phyloP scores from a whole-genome alignment of 2,888 invertebrate genomes.

The Scaeva pyrastri region DNA sequence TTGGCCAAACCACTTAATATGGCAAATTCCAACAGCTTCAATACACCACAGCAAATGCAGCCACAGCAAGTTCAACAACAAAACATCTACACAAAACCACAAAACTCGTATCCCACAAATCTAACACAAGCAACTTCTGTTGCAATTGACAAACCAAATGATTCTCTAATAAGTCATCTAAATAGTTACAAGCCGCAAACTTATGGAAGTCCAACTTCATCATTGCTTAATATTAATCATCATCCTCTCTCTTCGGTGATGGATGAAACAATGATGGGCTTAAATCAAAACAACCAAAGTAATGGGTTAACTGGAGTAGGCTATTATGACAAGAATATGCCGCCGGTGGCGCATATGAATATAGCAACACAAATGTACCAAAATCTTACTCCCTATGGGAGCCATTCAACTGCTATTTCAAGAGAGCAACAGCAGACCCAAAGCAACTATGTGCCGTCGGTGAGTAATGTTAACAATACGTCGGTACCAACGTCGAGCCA shows the following conservation, averaged over 20 bases:
- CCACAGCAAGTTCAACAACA: constrained; percentile 74
- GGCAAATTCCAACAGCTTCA: constrained; percentile 77
- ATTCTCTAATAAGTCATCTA: constrained; percentile 78
- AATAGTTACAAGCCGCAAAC: constrained; percentile 81
- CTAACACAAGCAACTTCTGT: constrained; percentile 53
- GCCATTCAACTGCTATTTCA: constrained; percentile 66
- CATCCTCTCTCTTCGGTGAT: constrained; percentile 80
- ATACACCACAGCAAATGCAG: constrained; percentile 77
- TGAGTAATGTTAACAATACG: constrained; percentile 45
- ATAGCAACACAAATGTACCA: constrained; percentile 84
- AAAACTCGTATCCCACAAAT: constrained; percentile 67
- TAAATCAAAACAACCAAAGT: constrained; percentile 74
- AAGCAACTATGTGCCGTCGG: constrained; percentile 57
- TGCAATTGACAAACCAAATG: constrained; percentile 66
- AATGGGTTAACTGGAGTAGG: constrained; percentile 73
- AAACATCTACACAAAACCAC: constrained; percentile 73
- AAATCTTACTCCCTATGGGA: constrained; percentile 76
- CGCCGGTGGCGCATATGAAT: constrained; percentile 87
- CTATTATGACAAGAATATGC: constrained; percentile 86
- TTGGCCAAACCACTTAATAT: constrained; percentile 77
- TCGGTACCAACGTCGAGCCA: constrained; percentile 60
- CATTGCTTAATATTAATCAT: constrained; percentile 79
- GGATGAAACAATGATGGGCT: constrained; percentile 80
- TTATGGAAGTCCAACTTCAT: constrained; percentile 80
- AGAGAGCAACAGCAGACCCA: constrained; percentile 73